phyloP scores from a whole-genome alignment of 2,113 vertebrate species.

The Peromyscus maniculatus region DNA sequence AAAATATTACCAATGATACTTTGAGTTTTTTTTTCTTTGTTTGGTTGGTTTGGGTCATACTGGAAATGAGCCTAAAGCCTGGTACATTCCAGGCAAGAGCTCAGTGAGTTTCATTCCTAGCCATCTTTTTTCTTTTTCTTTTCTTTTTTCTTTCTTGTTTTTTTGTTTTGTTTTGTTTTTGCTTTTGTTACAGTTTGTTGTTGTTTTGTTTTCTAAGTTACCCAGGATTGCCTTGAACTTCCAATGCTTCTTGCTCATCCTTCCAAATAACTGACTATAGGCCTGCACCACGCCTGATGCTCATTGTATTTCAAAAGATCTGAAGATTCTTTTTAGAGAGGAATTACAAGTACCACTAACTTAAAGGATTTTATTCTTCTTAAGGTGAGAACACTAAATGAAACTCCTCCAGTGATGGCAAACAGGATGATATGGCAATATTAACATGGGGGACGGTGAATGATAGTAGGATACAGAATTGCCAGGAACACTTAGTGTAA shows the following conservation, averaged over 20 bases:
- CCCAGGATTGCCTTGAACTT: background rate
- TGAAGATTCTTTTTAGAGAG: background rate
- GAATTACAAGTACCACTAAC: background rate
- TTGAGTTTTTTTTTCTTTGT: too few relatives aligned
- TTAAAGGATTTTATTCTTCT: background rate
- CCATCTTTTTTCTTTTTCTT: background rate
- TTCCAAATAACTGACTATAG: background rate
- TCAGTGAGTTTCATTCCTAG: background rate
- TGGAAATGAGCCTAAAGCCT: background rate
- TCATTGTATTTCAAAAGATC: background rate
- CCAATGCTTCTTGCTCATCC: background rate
- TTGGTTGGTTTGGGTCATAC: too few relatives aligned
- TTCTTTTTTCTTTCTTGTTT: background rate
- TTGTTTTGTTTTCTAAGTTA: background rate
- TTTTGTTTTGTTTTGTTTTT: background rate
- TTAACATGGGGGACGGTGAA: too few relatives aligned
- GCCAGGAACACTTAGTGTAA: background rate
- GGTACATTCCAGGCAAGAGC: background rate
- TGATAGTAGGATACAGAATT: background rate
- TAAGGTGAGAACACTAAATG: slow-evolving; percentile 6
- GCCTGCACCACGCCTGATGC: background rate
- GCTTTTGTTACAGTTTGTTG: background rate
- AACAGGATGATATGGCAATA: background rate
- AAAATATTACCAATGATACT: too few relatives aligned
- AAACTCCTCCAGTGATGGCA: background rate